phyloP scores from a whole-genome alignment of 2,797 vertebrate species.

The Peromyscus melanophrys region DNA sequence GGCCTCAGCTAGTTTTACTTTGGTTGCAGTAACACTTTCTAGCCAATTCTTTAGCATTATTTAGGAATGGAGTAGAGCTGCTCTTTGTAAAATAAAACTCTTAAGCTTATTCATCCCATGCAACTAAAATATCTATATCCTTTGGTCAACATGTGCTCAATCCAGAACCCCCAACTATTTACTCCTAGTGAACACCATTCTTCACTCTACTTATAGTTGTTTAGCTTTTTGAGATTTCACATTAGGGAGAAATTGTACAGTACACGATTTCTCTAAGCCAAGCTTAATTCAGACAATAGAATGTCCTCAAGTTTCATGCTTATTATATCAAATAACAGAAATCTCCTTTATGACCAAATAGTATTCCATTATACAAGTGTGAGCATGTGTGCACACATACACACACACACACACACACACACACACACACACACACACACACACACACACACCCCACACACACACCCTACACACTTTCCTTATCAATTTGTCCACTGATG shows the following conservation, averaged over 20 bases:
- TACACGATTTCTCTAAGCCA: neutral
- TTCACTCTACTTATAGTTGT: neutral
- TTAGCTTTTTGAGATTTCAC: neutral
- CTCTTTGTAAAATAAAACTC: neutral
- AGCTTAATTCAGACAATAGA: neutral
- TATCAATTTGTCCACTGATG: neutral
- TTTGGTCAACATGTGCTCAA: neutral
- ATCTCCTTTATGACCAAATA: neutral
- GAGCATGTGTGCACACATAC: too few relatives aligned
- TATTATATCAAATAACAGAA: neutral
- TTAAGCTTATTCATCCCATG: neutral
- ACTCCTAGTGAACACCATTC: neutral
- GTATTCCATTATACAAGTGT: neutral
- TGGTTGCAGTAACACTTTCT: neutral
- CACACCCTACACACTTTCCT: neutral
- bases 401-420: neutral
- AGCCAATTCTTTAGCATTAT: neutral
- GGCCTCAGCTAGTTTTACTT: too few relatives aligned
- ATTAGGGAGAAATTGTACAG: neutral
- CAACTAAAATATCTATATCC: neutral
- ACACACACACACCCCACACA: neutral
- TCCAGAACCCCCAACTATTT: rapidly evolving
- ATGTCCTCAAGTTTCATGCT: neutral
- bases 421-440: neutral
- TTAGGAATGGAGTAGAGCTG: neutral